Conservation (phyloP, 2,113 vertebrate genomes). For the Pomatostomus ruficeps region DNA sequence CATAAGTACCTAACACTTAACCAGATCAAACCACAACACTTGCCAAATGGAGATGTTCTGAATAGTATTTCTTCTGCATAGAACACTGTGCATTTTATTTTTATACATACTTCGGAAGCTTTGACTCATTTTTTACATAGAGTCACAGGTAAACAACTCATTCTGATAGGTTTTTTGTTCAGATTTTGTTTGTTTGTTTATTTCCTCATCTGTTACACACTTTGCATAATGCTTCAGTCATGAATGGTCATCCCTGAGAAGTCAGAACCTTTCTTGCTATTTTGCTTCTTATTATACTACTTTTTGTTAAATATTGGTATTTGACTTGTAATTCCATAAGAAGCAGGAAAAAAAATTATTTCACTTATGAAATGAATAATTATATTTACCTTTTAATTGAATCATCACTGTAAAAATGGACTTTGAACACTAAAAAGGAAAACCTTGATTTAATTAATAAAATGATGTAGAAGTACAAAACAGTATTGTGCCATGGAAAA, state of each 20-base stretch:
- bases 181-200: neutral
- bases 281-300: neutral
- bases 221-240: neutral
- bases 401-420: neutral
- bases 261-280: neutral
- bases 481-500: neutral
- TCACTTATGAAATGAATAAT: neutral
- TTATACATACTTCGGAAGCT: neutral
- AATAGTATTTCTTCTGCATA: neutral
- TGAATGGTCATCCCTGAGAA: neutral
- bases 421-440: neutral
- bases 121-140: neutral
- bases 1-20: too few species aligned
- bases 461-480: neutral
- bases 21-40: too few species aligned
- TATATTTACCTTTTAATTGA: neutral
- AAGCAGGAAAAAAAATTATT: neutral
- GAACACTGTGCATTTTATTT: neutral
- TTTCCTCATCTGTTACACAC: neutral
- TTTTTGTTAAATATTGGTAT: neutral
- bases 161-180: neutral
- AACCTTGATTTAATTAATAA: neutral
- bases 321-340: neutral
- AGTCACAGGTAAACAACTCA: neutral
- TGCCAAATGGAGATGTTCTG: neutral